These are phyloP conservation scores for Porites evermanni DNA, from an alignment of 92 coral and sea anemone species.

Conservation along the genomic window DNA sequence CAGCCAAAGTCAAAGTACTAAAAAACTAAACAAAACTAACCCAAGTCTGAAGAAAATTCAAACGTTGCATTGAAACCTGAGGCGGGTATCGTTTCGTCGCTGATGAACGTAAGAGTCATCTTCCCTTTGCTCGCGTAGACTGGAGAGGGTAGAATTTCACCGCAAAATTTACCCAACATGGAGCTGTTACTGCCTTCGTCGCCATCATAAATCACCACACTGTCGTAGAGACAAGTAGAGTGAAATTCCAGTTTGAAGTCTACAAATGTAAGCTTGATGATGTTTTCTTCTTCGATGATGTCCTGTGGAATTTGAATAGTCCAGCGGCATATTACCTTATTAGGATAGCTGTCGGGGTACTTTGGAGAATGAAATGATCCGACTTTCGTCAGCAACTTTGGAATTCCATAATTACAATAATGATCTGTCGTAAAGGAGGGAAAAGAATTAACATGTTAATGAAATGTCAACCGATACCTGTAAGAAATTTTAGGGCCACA, in stretches of 20 bases:
- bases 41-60: constrained; percentile 2
- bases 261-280: constrained; percentile 24
- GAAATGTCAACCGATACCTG: too few relatives aligned
- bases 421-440: background rate
- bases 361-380: constrained; percentile 28
- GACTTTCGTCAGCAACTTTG: background rate
- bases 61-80: constrained; percentile 24
- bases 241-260: background rate
- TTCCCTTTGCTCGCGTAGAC: constrained; percentile 4
- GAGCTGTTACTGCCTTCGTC: background rate
- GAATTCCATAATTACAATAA: background rate
- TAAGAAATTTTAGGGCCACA: too few relatives aligned
- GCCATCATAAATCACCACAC: background rate
- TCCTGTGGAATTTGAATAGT: constrained; percentile 1
- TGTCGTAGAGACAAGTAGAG: constrained; percentile 9
- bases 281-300: background rate
- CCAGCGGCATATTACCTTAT: background rate
- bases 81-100: background rate
- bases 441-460: too few relatives aligned
- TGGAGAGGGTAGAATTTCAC: background rate
- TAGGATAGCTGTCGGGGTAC: constrained; percentile 12
- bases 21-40: background rate
- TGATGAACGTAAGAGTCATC: constrained; percentile 15
- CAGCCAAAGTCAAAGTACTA: background rate
- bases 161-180: constrained; percentile 18